Evolutionary conservation across 2,797 vertebrate genomes (phyloP).

Genomic region (Neosalanx taihuensis): DNA sequence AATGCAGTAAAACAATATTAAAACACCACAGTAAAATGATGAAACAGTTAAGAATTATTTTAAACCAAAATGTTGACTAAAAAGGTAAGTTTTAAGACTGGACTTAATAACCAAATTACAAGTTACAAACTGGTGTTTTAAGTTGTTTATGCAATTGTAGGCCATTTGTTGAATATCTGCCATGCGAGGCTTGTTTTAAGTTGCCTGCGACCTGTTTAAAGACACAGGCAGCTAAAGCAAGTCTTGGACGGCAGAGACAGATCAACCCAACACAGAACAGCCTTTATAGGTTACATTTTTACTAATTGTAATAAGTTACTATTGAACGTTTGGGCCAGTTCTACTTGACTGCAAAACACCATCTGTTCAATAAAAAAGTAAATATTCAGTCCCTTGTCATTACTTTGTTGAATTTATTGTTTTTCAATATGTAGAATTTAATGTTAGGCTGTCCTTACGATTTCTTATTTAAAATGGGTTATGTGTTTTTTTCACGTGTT

Average conservation of each 20-base stretch:
- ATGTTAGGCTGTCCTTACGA: too few species aligned
- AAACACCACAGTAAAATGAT: too few species aligned
- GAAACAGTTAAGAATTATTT: too few species aligned
- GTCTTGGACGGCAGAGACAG: slow-evolving; percentile 77
- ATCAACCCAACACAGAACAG: slow-evolving; percentile 12
- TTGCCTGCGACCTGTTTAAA: slow-evolving; percentile 83
- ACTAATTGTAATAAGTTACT: too few species aligned
- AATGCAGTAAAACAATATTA: too few species aligned
- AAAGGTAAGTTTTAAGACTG: too few species aligned
- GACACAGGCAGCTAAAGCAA: slow-evolving; percentile 98
- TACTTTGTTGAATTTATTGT: background rate
- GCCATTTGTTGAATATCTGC: slow-evolving; percentile 41
- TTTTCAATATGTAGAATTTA: too few species aligned
- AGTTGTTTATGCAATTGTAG: background rate
- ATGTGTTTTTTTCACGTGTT: background rate
- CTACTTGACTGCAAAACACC: too few species aligned
- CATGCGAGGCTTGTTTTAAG: slow-evolving; percentile 91
- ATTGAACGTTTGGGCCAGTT: too few species aligned
- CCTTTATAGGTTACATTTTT: background rate
- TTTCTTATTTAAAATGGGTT: too few species aligned
- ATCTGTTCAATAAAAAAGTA: too few species aligned
- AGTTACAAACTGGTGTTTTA: background rate
- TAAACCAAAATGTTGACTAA: too few species aligned
- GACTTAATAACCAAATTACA: background rate
- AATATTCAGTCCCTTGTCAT: background rate